Base-by-base conservation (phyloP, 2,888 invertebrate genomes). In the Pantelozetes paolii region DNA sequence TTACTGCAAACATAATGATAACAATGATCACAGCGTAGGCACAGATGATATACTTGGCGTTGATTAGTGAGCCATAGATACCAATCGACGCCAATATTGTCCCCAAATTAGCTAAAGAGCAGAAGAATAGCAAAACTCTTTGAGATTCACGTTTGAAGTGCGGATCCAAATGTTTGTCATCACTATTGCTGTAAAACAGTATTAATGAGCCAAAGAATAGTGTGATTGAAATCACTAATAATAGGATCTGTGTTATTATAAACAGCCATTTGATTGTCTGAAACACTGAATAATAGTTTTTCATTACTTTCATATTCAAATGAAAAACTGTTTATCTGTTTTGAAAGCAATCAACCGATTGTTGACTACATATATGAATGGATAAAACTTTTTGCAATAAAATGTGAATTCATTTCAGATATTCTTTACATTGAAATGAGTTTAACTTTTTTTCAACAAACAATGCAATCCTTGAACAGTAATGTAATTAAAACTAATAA, bases 1-100 rank as follows among this genome's bases (percentile, higher is more conserved):
- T 64, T 9, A 36, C 64, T 9, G 64, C 64, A n/a, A 64, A 64
- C 64, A 64, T 64, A 1, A 64, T 20, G 13, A 64, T 36, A 8
- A 64, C 13, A 13, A 64, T 40, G 8, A 64, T 36, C 2, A 36
- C 20, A 18, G 36, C 36, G 36, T 64, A 64, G 40, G 64, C 36
- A n/a, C 18, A 8, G 40, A 64, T 36, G 2, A 64, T 36, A n/a
- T 36, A 20, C 20, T 64, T 64, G n/a, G 9, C 64, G 13, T 36
- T 64, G 5, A 36, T 36, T 20, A 64, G n/a, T 13, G 64, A 32
- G 2, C 64, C 64, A n/a, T 64, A 64, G 18, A 64, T 64, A 20
- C 64, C 64, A 36, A 64, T 64, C 30, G 64, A 64, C n/a, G 64
- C 36, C 36, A 64, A n/a, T 36, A 64, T 64, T 5, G 64, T 64